Percentiles rank a stretch among this genome's conserved stretches.
Evolutionary conservation across 2,888 invertebrate species (phyloP).

Genomic region (Catocala nupta): DNA sequence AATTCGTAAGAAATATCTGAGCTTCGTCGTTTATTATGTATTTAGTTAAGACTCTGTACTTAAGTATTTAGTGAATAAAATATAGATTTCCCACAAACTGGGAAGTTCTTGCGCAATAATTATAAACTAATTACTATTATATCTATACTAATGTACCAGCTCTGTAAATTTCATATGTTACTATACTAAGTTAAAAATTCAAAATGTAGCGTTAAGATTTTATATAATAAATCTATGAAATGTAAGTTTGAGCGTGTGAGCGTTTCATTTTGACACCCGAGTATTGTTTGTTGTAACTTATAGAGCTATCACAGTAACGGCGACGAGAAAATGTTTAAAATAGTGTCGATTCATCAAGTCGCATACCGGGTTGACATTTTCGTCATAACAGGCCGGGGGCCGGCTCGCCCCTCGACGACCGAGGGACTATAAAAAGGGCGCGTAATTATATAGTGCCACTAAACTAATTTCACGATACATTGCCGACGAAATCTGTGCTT

Average conservation of each 20-base stretch:
- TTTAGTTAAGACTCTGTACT: slow-evolving; percentile 78
- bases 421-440: slow-evolving; percentile 83
- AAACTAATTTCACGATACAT: slow-evolving; percentile 88
- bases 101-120: slow-evolving; percentile 84
- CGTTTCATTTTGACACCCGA: slow-evolving; percentile 62
- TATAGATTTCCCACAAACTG: slow-evolving; percentile 70
- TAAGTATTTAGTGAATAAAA: slow-evolving; percentile 78
- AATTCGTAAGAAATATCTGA: slow-evolving; percentile 84
- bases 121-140: slow-evolving; percentile 82
- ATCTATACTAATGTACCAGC: slow-evolving; percentile 82
- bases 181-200: slow-evolving; percentile 83
- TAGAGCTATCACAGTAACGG: slow-evolving; percentile 58
- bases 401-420: slow-evolving; percentile 51
- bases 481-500: slow-evolving; percentile 86
- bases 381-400: slow-evolving; percentile 80
- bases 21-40: slow-evolving; percentile 83
- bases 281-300: slow-evolving; percentile 29
- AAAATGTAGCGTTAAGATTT: slow-evolving; percentile 85
- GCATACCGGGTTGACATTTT: slow-evolving; percentile 85
- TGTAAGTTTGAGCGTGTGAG: slow-evolving; percentile 75
- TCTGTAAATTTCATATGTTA: slow-evolving; percentile 87
- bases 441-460: slow-evolving; percentile 87
- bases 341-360: slow-evolving; percentile 86
- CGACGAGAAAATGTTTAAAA: slow-evolving; percentile 76
- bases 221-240: slow-evolving; percentile 87